Conservation (phyloP, 2,797 vertebrate genomes). For the Phrynocephalus vlangalii region DNA sequence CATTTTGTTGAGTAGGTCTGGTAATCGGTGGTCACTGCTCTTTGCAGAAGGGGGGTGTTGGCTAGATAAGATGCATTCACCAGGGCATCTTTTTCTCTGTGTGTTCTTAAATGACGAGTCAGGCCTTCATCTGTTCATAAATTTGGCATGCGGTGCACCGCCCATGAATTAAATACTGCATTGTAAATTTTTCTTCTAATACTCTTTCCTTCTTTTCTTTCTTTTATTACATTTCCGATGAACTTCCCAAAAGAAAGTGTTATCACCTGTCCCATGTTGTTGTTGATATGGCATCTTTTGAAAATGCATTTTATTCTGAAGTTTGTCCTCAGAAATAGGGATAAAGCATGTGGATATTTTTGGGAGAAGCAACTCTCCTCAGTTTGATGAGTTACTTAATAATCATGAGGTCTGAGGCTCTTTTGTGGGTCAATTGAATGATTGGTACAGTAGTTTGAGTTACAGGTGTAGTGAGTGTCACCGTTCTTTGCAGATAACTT, state of each 20-base stretch:
- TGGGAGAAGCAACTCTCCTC: conserved; percentile 17
- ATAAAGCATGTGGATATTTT: conserved; percentile 14
- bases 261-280: conserved; percentile 50
- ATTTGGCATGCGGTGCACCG: conserved; percentile 52
- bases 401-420: conserved; percentile 26
- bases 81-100: rapidly evolving
- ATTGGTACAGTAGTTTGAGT: conserved; percentile 47
- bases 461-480: conserved; percentile 35
- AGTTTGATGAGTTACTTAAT: conserved; percentile 43
- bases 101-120: conserved; percentile 26
- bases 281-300: conserved; percentile 43
- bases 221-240: conserved; percentile 45
- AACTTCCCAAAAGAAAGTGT: conserved; percentile 60
- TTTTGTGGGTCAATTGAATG: background rate
- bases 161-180: conserved; percentile 65
- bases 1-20: conserved; percentile 48
- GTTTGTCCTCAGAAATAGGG: conserved; percentile 58
- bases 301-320: conserved; percentile 36
- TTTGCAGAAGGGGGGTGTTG: background rate
- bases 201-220: conserved; percentile 7
- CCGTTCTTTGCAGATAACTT: conserved; percentile 43
- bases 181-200: conserved; percentile 53
- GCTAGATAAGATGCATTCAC: background rate
- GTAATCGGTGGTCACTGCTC: conserved; percentile 52
- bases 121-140: conserved; percentile 54